Base-by-base conservation (phyloP, 2,113 vertebrate genomes). In the Carassius auratus region DNA sequence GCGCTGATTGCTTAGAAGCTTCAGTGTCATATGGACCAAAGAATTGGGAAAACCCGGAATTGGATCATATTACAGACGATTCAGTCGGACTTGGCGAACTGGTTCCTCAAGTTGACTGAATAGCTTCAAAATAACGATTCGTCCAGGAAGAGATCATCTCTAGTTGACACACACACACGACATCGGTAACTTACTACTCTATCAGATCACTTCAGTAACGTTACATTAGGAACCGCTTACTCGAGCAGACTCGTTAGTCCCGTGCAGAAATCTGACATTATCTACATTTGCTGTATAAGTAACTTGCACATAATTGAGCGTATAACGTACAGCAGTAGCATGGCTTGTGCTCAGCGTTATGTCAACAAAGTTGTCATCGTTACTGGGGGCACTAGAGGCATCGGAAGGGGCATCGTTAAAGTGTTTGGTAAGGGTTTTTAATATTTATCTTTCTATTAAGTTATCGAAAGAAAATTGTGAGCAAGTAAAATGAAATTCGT, bases 331-430 rank as follows among this genome's bases (percentile, higher is more conserved):
- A n/a, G 36, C 15, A 42, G 19, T 6, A 50, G 21, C 38, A 88
- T 91, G 87, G 89, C 78, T 1, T 9, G 75, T 1, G 77, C 77
- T 3, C 84, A 84, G 14, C 90, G 95, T 2, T 96, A 95, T 83
- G 76, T n/a, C 0, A 86, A 94, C 87, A 96, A 93, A 87, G 95
- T 95, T 17, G 94, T 91, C 12, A 77, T 97, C 0, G 95, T 96
- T 52, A 97, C 95, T 0, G 95, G 96, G 21, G 96, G 96, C 0
- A 95, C 93, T 0, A 93, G 87, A 64, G 93, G 94, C 1, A 95
- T 95, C 13, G 94, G 94, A 57, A 89, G 89, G 84, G 95, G 94
- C n/a, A 92, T 94, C 79, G 94, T 95, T 10, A 91, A 75, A 84
- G 91, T 90, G 10, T 96, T 95, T 78, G 95, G 95, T 95, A 93